phyloP scores from a whole-genome alignment of 2,888 invertebrate genomes.

The Melikaiella ostensackeni region DNA sequence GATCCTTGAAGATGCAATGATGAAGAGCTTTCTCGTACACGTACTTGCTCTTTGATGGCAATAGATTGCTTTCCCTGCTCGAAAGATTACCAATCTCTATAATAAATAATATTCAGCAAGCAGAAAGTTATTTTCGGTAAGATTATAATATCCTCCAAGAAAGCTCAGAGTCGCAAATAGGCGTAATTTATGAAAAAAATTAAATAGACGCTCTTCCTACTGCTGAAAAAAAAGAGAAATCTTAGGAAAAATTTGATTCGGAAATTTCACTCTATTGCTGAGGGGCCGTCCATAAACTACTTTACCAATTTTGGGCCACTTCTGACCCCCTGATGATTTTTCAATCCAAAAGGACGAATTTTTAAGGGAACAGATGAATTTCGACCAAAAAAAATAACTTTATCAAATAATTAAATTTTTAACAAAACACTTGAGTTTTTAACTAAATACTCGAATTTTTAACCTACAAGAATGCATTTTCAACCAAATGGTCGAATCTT shows the following conservation, averaged over 20 bases:
- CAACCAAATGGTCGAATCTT: too few species aligned
- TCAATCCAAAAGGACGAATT: too few species aligned
- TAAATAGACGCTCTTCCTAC: neutral
- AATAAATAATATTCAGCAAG: neutral
- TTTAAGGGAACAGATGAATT: too few species aligned
- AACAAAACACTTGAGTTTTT: too few species aligned
- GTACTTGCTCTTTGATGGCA: constrained; percentile 1
- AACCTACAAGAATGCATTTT: too few species aligned
- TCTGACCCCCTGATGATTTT: too few species aligned
- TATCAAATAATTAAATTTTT: too few species aligned
- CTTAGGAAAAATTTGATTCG: neutral
- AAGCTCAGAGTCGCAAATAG: neutral
- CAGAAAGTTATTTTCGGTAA: neutral
- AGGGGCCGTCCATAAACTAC: too few species aligned
- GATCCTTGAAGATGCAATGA: neutral
- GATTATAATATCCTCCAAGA: neutral
- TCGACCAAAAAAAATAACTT: too few species aligned
- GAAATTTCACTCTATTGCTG: neutral
- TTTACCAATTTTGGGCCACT: too few species aligned
- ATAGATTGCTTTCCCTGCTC: neutral
- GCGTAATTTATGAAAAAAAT: neutral
- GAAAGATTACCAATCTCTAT: neutral
- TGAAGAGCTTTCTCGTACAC: neutral
- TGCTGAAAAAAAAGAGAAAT: neutral
- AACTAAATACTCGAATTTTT: too few species aligned